Evolutionary conservation across 1,140 invertebrate genomes (phyloP), one percentile per base, ranked within the genome.

Genomic region (Oreohelix idahoensis): DNA sequence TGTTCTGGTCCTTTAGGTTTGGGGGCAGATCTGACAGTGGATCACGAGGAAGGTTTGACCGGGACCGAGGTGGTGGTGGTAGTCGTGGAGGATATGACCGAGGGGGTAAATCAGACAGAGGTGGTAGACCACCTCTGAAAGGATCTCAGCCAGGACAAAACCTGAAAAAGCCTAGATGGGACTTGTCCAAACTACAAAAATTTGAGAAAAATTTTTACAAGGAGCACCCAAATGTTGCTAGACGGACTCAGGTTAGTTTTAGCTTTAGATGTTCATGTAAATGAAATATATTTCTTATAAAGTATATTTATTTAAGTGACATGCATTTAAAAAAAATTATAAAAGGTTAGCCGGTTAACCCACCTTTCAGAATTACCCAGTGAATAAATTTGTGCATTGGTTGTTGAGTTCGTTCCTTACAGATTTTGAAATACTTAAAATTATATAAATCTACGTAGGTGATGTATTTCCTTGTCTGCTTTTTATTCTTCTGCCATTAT

Each of bases 131-230:
- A 93, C 95, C 58, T 90, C 90, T 20, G 93, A 92, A 84, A 86
- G 89, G 91, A 26, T 90, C 91, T 71, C 90, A 93, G 82, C 92
- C 96, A 39, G 97, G 97, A 71, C 95, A 96, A 80, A 94, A 94
- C 74, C 92, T 98, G 63, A 94, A 96, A 4, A 97, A 96, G 89
- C 97, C 97, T 15, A 94, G 94, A 83, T 99, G 97, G 97, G 96
- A 97, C 86, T 89, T 96, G 81, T 94, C 95, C 76, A 94, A 95
- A 84, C 92, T 99, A 39, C 94, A 95, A 85, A 95, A 96, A 51
- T 98, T 99, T 91, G 94, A 96, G 81, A 99, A 99, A 93, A 96
- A 98, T 93, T 97, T 99, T 89, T 99, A 99, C 91, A 94, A 95
- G 79, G 96, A 97, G 71, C 96, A 97, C 92, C 94, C 95, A 17